Conservation (phyloP, 1,140 invertebrate species). For the Cotesia typhae region DNA sequence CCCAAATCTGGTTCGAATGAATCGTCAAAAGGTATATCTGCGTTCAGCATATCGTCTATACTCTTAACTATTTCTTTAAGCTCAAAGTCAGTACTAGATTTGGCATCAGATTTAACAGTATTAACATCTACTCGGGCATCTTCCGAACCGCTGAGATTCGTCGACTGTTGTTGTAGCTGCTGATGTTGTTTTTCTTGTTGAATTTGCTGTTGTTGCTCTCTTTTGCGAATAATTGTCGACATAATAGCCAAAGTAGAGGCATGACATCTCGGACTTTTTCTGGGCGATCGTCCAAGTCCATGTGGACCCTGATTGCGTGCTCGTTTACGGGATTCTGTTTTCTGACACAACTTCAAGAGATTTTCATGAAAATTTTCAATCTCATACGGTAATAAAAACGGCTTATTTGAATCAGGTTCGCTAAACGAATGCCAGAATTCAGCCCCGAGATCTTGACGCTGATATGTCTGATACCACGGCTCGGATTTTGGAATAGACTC, state of each 20-base stretch:
- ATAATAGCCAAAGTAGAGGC: constrained; percentile 85
- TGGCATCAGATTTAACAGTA: constrained; percentile 37
- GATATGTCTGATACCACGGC: constrained; percentile 81
- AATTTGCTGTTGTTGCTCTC: constrained; percentile 51
- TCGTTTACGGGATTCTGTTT: constrained; percentile 49
- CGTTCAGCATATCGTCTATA: constrained; percentile 57
- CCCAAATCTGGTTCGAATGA: constrained; percentile 48
- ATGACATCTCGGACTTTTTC: constrained; percentile 86
- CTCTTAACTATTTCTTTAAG: constrained; percentile 55
- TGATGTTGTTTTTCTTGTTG: background rate
- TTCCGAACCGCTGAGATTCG: constrained; percentile 47
- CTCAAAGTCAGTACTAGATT: constrained; percentile 54
- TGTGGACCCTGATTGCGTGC: constrained; percentile 28
- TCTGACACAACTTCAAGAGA: constrained; percentile 45
- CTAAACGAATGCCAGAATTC: constrained; percentile 67
- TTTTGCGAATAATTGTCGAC: constrained; percentile 59
- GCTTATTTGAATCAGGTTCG: constrained; percentile 63
- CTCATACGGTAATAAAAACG: constrained; percentile 81
- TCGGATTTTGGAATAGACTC: constrained; percentile 76
- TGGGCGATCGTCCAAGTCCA: constrained; percentile 69
- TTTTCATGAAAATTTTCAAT: constrained; percentile 67
- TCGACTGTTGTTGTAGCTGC: constrained; percentile 29
- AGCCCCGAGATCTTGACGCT: constrained; percentile 76
- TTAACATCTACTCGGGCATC: constrained; percentile 28
- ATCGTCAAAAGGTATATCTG: constrained; percentile 44